Evolutionary conservation across 2,113 vertebrate genomes (phyloP), one percentile per base, ranked within the genome.

Genomic region (Potamarius usumacintae): DNA sequence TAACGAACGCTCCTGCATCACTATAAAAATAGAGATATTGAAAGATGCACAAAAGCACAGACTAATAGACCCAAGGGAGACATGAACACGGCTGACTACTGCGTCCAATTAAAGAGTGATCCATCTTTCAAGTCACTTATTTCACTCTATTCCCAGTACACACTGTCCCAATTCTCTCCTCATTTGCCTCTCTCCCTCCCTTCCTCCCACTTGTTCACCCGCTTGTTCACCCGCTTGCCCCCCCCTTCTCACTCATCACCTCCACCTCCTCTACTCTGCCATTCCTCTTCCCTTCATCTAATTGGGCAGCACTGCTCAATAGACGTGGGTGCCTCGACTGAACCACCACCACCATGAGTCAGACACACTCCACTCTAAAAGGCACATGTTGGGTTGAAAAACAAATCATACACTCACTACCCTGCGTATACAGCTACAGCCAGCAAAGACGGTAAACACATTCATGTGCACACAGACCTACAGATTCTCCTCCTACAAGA

Each of bases 31-130:
- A 42, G 42, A 20, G 2, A 48, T 48, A 42, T 48, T 72, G 17
- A 72, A 72, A 20, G 15, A 9, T 48, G 17, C 11, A 48, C 71
- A 48, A 7, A 34, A 17, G 27, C 67, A 34, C 88, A 90, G 91
- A 82, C 92, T 93, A 94, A 95, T 92, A 92, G 92, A 93, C 94
- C 91, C 91, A 89, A 92, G 93, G 91, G 94, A 95, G 91, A 89
- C 88, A 88, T 92, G 91, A 88, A 87, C 91, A 92, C 93, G 87
- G 72, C 90, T 92, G 92, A 93, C 93, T 90, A 92, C 92, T 90
- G 91, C 63, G 90, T 93, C 93, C 92, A 94, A 94, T 94, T 94
- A 94, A 92, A 94, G 89, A 93, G 86, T 18, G 55, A 76, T 55
- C 83, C 65, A 48, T 85, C 86, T 60, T 81, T 86, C 63, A 71